phyloP scores from a whole-genome alignment of 2,888 invertebrate genomes.

The Ditylenchus weischeri region DNA sequence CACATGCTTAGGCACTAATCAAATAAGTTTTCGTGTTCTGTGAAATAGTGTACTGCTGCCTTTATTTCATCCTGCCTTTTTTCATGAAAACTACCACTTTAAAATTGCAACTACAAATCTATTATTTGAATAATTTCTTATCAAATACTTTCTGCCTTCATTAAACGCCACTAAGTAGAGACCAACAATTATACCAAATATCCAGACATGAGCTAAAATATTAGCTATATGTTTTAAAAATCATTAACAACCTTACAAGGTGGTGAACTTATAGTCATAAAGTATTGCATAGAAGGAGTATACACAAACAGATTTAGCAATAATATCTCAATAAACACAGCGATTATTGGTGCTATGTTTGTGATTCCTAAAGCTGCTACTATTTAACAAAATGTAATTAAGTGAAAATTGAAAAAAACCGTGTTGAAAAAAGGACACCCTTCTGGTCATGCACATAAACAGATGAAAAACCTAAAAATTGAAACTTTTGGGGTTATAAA shows the following conservation, averaged over 20 bases:
- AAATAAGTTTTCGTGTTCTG: too few species aligned
- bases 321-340: constrained; percentile 54
- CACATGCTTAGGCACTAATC: too few species aligned
- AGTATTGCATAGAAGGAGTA: constrained; percentile 54
- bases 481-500: neutral
- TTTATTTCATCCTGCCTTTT: too few species aligned
- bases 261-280: constrained; percentile 55
- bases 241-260: constrained; percentile 19
- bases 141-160: constrained; percentile 33
- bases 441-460: constrained; percentile 56
- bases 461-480: constrained; percentile 51
- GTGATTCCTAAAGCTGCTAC: constrained; percentile 33
- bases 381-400: neutral
- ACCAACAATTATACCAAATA: constrained; percentile 41
- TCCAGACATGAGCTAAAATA: constrained; percentile 10
- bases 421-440: constrained; percentile 55
- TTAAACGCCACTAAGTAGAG: constrained; percentile 54
- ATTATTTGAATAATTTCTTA: constrained; percentile 27
- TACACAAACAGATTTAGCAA: constrained; percentile 55
- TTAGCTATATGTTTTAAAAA: neutral
- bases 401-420: constrained; percentile 26
- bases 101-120: constrained; percentile 18
- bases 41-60: too few species aligned
- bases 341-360: constrained; percentile 53
- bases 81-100: neutral